phyloP scores from a whole-genome alignment of 2,888 invertebrate genomes.

The Chirona hameri region DNA sequence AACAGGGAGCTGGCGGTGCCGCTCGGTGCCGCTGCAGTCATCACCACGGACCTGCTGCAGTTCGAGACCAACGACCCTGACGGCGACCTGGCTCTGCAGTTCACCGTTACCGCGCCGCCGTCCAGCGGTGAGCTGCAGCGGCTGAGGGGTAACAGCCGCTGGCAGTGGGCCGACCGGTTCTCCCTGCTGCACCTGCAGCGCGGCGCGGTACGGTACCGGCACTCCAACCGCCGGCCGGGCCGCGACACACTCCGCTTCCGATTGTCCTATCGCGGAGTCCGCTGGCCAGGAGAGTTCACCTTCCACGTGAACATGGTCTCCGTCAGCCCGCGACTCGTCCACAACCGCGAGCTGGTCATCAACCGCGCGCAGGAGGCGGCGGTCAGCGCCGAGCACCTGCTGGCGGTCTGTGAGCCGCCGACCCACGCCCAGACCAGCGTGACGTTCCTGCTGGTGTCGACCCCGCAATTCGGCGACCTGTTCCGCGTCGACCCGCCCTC shows the following conservation, averaged over 20 bases:
- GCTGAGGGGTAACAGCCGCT: conserved; percentile 61
- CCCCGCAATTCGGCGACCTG: conserved; percentile 72
- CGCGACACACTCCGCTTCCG: conserved; percentile 60
- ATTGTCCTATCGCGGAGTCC: conserved; percentile 71
- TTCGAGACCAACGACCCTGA: conserved; percentile 84
- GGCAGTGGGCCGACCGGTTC: conserved; percentile 74
- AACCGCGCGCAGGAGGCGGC: conserved; percentile 68
- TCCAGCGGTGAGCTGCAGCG: conserved; percentile 76
- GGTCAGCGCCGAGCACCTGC: conserved; percentile 61
- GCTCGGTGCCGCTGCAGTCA: conserved; percentile 60
- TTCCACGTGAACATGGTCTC: conserved; percentile 83
- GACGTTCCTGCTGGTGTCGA: conserved; percentile 63
- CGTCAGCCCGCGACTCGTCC: conserved; percentile 58
- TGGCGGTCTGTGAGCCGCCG: conserved; percentile 76
- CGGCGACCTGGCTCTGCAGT: conserved; percentile 65
- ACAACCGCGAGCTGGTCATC: conserved; percentile 62
- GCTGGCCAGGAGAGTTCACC: conserved; percentile 71
- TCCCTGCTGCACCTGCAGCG: conserved; percentile 72
- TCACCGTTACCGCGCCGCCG: conserved; percentile 63
- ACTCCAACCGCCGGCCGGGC: conserved; percentile 51
- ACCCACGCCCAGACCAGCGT: conserved; percentile 68
- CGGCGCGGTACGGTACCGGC: conserved; percentile 75
- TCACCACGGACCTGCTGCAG: conserved; percentile 78
- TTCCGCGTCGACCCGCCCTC: conserved; percentile 52
- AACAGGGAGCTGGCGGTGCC: conserved; percentile 62